Evolutionary conservation across 2,888 invertebrate species (phyloP).

Genomic region (Platycheirus albimanus): DNA sequence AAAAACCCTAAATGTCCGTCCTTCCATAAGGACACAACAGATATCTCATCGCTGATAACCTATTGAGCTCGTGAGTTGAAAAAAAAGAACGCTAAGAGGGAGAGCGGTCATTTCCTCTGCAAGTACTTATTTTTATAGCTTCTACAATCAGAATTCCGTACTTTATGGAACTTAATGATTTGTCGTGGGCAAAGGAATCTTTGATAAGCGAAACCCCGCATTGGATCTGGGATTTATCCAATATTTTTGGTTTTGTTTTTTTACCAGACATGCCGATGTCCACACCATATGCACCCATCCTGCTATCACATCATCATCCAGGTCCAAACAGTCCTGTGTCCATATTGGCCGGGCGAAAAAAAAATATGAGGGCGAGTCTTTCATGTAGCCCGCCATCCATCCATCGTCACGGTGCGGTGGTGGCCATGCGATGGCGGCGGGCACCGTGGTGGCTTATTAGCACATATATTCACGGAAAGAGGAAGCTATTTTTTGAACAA

Average conservation of each 20-base stretch:
- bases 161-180: constrained; percentile 16
- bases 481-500: constrained; percentile 13
- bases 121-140: constrained; percentile 3
- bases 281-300: constrained; percentile 15
- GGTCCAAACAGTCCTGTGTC: background rate
- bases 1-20: background rate
- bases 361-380: constrained; percentile 9
- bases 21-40: constrained; percentile 7
- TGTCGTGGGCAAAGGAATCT: background rate
- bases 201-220: constrained; percentile 9
- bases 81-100: background rate
- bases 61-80: background rate
- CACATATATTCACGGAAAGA: constrained; percentile 26
- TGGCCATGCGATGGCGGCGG: too few relatives aligned
- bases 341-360: background rate
- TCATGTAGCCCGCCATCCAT: background rate
- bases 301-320: background rate
- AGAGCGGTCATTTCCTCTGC: background rate
- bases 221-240: background rate
- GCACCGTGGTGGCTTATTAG: constrained; percentile 13
- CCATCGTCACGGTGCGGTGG: background rate
- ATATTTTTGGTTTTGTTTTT: background rate
- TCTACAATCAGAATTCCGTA: background rate
- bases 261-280: too few relatives aligned
- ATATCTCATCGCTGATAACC: constrained; percentile 37